A percentile compares a stretch with the other conserved stretches of the same genome.
phyloP scores from a whole-genome alignment of 2,888 invertebrate species.

The Cepaea hortensis region DNA sequence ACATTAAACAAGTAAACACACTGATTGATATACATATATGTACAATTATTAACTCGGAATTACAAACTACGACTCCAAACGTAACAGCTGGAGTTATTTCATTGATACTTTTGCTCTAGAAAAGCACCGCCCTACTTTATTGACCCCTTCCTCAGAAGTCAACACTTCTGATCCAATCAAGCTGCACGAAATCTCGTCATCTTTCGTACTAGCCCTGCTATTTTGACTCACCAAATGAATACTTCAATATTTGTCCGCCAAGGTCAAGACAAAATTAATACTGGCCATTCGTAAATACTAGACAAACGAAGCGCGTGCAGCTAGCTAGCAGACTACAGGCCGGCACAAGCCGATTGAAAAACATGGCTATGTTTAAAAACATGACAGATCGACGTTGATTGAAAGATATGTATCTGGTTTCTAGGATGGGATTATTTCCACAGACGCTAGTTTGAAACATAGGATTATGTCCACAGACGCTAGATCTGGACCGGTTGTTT shows the following conservation, averaged over 20 bases:
- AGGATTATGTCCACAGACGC: background rate
- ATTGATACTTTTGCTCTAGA: no score
- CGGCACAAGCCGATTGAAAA: background rate
- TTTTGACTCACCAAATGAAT: no score
- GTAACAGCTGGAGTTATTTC: no score
- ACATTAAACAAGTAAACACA: no score
- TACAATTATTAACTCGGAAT: no score
- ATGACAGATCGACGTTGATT: constrained; percentile 2
- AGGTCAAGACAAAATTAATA: constrained; percentile 12
- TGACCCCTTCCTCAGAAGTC: no score
- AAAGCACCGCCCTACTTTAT: no score
- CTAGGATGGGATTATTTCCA: background rate
- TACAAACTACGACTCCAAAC: no score
- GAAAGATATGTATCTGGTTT: background rate
- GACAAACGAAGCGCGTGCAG: constrained; percentile 17
- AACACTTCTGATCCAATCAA: no score
- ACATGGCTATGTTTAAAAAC: background rate
- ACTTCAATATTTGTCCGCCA: background rate
- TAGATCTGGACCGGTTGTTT: background rate
- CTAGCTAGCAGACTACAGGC: background rate
- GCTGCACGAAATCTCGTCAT: no score
- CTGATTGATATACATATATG: no score
- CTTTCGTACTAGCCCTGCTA: no score
- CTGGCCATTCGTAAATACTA: constrained; percentile 8
- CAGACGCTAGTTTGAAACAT: background rate